Conservation (phyloP, 2,797 vertebrate species). For the Oreochromis grahami region DNA sequence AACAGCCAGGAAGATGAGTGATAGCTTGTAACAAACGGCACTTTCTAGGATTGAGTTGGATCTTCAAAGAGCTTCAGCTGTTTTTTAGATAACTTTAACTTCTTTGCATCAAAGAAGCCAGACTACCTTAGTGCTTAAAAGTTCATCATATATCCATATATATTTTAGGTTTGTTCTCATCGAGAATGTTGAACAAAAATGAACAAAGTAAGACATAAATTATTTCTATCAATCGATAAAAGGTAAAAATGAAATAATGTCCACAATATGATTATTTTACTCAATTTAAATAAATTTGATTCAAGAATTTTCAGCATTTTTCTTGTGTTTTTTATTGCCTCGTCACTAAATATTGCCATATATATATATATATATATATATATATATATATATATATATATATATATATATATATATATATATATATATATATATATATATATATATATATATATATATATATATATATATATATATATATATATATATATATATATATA, state of each 20-base stretch:
- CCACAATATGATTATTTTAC: neutral
- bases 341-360: neutral
- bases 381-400: neutral
- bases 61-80: neutral
- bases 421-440: neutral
- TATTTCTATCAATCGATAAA: neutral
- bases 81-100: conserved; percentile 7
- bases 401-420: neutral
- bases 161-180: neutral
- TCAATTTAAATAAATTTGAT: neutral
- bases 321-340: neutral
- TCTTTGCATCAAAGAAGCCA: neutral
- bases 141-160: neutral
- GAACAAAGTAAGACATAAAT: neutral
- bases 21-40: neutral
- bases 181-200: neutral
- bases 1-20: neutral
- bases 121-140: neutral
- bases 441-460: neutral
- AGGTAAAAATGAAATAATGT: neutral
- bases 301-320: neutral
- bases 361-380: neutral
- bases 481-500: neutral
- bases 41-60: neutral
- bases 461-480: neutral